Base-by-base conservation (phyloP, 2,113 vertebrate species). In the Hystrix cristata region DNA sequence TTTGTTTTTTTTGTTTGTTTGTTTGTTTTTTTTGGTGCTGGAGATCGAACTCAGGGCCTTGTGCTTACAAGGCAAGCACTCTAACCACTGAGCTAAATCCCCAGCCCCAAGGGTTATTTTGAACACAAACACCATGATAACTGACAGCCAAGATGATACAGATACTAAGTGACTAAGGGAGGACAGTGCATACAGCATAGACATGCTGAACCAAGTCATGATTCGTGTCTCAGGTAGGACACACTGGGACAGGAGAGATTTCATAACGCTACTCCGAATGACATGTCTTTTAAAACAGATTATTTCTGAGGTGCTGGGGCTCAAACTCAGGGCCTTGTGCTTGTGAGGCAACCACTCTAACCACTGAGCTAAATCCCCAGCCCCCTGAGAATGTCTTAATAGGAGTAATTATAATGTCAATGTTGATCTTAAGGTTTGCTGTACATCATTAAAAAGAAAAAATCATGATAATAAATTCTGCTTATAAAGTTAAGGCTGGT, bases 401-500 rank as follows among this genome's bases (percentile, higher is more conserved):
- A 81, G 31, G 18, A 89, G 5, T 89, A 46, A 89, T 92, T 65
- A 4, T 57, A 92, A 43, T 74, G 34, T n/a, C 83, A 67, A 82
- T 82, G 81, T 0, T 69, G 34, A 83, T 69, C 21, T 43, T 82
- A 6, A 91, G 74, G 51, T 79, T 48, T 88, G 15, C 25, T 87
- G 15, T 46, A 83, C 34, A 84, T 79, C 29, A 80, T 71, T 78
- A 92, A 46, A 64, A 92, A 83, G 48, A 57, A 71, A 71, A 80
- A 94, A 51, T 82, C 13, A 64, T 34, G 16, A 91, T 48, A 29
- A 78, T 14, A 64, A 65, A 55, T 59, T 92, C 62, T 90, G 38
- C 57, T 64, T 10, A 2, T 72, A 74, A 96, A 89, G 43, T 92
- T 71, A 65, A 87, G 78, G 34, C 71, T 86, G 59, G 31, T 93